A percentile compares a stretch with the other conserved stretches of the same genome.
Evolutionary conservation across 2,888 invertebrate genomes (phyloP).

Genomic region (Macrophya annulata): DNA sequence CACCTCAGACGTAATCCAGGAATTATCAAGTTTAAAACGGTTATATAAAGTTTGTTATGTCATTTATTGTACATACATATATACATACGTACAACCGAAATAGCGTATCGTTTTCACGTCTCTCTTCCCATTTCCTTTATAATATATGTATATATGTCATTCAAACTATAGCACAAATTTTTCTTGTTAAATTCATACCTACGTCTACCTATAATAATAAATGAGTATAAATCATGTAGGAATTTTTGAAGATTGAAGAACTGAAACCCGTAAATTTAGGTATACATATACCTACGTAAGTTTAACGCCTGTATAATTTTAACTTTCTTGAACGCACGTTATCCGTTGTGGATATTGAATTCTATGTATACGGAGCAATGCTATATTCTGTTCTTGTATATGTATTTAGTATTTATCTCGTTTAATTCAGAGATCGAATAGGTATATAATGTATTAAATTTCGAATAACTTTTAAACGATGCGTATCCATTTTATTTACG

Average conservation of each 20-base stretch:
- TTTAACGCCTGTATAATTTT: neutral
- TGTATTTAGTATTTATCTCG: neutral
- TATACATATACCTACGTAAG: too few relatives aligned
- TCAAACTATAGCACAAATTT: too few relatives aligned
- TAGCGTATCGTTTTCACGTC: neutral
- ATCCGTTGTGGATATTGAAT: constrained; percentile 1
- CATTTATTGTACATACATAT: neutral
- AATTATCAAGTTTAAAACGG: constrained; percentile 2
- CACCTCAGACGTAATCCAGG: constrained; percentile 8
- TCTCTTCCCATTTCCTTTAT: neutral
- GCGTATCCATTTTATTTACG: constrained; percentile 27
- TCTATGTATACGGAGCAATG: neutral
- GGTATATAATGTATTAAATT: neutral
- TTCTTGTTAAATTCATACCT: too few relatives aligned
- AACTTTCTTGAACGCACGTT: neutral
- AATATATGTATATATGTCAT: too few relatives aligned
- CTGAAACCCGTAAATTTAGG: neutral
- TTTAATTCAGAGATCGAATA: neutral
- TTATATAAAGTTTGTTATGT: constrained; percentile 16
- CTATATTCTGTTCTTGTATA: neutral
- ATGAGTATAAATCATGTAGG: neutral
- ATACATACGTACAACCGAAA: too few relatives aligned
- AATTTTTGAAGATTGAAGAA: neutral
- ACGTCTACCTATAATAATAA: too few relatives aligned
- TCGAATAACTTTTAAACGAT: constrained; percentile 16